Conservation (phyloP, 2,797 vertebrate genomes). For the Pogonophryne albipinna region DNA sequence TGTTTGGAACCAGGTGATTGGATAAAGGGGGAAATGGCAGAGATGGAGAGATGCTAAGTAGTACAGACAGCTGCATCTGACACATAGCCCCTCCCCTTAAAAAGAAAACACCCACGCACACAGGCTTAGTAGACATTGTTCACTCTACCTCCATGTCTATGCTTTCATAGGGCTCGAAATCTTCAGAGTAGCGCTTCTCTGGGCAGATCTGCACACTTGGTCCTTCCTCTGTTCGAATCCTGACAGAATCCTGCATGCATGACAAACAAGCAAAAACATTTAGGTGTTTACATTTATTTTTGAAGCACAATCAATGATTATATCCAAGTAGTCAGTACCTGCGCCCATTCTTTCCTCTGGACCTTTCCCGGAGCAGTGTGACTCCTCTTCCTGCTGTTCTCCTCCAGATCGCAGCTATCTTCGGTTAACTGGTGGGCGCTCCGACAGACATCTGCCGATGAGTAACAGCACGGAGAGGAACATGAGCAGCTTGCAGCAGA, state of each 20-base stretch:
- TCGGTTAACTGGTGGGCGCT: constrained; percentile 74
- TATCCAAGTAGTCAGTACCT: constrained; percentile 80
- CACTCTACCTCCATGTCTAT: constrained; percentile 80
- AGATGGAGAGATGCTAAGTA: constrained; percentile 65
- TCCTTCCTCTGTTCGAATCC: constrained; percentile 92
- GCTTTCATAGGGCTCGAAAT: constrained; percentile 89
- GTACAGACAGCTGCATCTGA: constrained; percentile 72
- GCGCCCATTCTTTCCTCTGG: constrained; percentile 92
- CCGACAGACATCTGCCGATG: constrained; percentile 75
- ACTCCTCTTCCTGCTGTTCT: constrained; percentile 68
- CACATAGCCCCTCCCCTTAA: constrained; percentile 62
- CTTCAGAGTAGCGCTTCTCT: constrained; percentile 85
- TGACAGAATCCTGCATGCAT: constrained; percentile 86
- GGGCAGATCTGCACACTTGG: constrained; percentile 83
- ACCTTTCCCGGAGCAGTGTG: constrained; percentile 88
- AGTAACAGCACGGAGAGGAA: constrained; percentile 73
- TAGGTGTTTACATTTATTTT: not conserved
- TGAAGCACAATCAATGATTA: not conserved
- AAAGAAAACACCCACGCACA: constrained; percentile 56
- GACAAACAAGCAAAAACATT: not conserved
- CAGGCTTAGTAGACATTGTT: constrained; percentile 54
- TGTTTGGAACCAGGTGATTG: constrained; percentile 48
- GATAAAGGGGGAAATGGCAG: constrained; percentile 45
- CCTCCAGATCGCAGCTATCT: constrained; percentile 68
- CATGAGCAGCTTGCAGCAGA: constrained; percentile 63